Evolutionary conservation across 2,797 vertebrate species (phyloP).

Genomic region (Numenius phaeopus): DNA sequence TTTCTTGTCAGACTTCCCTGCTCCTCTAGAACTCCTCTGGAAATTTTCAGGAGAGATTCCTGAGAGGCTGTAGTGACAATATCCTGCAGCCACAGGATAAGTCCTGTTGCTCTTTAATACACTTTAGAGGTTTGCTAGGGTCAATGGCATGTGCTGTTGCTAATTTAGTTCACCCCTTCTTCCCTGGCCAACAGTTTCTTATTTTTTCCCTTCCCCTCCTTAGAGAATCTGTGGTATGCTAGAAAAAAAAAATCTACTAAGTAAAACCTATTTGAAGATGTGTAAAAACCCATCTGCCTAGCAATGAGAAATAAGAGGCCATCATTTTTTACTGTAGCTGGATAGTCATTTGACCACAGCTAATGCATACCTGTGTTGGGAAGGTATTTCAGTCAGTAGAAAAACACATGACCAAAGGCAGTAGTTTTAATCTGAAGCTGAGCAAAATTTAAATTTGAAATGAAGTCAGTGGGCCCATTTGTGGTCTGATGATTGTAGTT

Average conservation of each 20-base stretch:
- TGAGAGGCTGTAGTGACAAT: background rate
- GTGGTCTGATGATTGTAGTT: background rate
- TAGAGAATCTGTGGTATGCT: background rate
- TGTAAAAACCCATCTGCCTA: background rate
- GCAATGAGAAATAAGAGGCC: background rate
- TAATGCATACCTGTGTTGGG: background rate
- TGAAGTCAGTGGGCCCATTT: rapidly evolving
- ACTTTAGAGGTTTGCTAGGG: background rate
- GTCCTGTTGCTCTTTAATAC: background rate
- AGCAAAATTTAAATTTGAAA: background rate
- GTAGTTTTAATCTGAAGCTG: background rate
- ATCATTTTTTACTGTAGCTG: background rate
- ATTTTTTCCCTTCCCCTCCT: background rate
- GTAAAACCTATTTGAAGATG: background rate
- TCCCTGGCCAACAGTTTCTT: background rate
- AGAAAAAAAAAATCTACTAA: background rate
- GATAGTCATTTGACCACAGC: background rate
- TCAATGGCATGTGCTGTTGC: background rate
- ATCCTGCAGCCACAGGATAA: background rate
- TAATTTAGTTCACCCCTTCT: background rate
- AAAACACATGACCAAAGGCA: background rate
- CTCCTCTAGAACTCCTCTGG: background rate
- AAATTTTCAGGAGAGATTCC: background rate
- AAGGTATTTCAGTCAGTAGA: background rate
- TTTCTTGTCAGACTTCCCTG: background rate